Percentiles rank a stretch among this genome's conserved stretches.
Evolutionary conservation across 1,140 invertebrate genomes (phyloP).

Genomic region (Ruditapes philippinarum): DNA sequence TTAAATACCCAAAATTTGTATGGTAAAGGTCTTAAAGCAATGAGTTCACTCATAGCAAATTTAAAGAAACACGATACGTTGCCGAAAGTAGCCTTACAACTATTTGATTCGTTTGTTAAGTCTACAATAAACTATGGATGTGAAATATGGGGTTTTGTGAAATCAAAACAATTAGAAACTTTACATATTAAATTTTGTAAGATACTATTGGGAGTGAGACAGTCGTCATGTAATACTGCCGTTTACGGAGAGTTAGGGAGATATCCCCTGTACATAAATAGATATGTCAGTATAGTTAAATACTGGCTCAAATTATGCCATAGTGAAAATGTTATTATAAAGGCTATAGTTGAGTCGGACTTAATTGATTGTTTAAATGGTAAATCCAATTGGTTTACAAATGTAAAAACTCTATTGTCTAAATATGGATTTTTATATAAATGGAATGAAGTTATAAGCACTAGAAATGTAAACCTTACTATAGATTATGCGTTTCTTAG

Average conservation of each 20-base stretch:
- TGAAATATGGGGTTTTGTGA: background rate
- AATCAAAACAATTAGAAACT: background rate
- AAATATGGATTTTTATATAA: background rate
- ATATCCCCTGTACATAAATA: background rate
- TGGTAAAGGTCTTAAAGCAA: background rate
- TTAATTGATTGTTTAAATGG: background rate
- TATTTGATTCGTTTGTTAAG: background rate
- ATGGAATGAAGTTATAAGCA: background rate
- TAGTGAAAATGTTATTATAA: background rate
- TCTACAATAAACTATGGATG: background rate
- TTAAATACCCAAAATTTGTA: background rate
- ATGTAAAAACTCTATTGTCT: background rate
- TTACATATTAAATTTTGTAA: slow-evolving; percentile 22
- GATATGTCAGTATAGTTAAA: background rate
- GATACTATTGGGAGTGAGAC: background rate
- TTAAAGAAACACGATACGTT: background rate
- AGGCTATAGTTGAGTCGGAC: background rate
- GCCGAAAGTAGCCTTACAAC: background rate
- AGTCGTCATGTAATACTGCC: background rate
- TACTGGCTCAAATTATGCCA: background rate
- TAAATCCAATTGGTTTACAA: background rate
- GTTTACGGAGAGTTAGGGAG: background rate
- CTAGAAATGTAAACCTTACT: background rate
- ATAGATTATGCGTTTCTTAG: background rate
- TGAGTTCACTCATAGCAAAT: background rate